phyloP scores from a whole-genome alignment of 2,113 vertebrate genomes.

The Sinocyclocheilus rhinocerous region DNA sequence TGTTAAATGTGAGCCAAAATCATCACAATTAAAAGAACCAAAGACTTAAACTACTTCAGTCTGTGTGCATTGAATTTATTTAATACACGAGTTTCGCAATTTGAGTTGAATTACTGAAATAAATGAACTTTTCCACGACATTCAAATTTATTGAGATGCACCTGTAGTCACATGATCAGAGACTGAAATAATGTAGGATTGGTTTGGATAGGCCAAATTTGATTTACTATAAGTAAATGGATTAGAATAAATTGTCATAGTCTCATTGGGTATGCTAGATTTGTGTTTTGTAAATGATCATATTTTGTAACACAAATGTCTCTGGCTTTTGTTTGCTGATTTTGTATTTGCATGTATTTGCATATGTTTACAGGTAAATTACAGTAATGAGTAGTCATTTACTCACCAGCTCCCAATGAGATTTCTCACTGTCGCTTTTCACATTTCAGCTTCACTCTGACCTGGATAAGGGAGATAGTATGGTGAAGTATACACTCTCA shows the following conservation, averaged over 20 bases:
- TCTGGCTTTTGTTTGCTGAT: neutral
- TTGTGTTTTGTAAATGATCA: neutral
- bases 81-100: too few relatives aligned
- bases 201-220: neutral
- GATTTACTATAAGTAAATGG: neutral
- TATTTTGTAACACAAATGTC: neutral
- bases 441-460: constrained; percentile 88
- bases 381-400: neutral
- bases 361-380: neutral
- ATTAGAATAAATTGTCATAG: neutral
- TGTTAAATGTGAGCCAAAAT: too few relatives aligned
- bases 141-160: too few relatives aligned
- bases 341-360: constrained; percentile 1
- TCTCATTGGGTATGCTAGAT: neutral
- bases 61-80: too few relatives aligned
- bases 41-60: too few relatives aligned
- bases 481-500: constrained; percentile 90
- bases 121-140: too few relatives aligned
- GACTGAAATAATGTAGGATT: neutral
- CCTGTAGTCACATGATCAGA: constrained; percentile 24
- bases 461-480: constrained; percentile 87
- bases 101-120: too few relatives aligned
- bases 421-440: neutral
- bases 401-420: neutral
- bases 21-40: too few relatives aligned